Percentiles rank a stretch among this genome's conserved stretches.
These are phyloP conservation scores for Ochotona princeps DNA, from an alignment of 2,113 vertebrate species.

Conservation along the genomic window DNA sequence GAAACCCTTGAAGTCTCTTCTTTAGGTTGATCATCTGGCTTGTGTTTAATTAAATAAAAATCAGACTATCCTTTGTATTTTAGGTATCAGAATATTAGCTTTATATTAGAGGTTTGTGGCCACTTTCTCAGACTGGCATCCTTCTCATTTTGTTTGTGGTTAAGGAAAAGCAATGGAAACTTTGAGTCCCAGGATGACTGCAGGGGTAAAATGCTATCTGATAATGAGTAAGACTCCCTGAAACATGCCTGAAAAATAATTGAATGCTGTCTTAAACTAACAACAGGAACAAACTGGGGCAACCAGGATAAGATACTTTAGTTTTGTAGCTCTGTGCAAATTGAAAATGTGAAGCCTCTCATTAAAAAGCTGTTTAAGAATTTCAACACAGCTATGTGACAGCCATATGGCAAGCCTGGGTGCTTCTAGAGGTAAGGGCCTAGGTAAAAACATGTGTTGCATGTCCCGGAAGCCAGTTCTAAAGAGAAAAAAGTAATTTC, in stretches of 20 bases:
- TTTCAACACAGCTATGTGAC: not conserved
- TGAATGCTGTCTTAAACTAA: not conserved
- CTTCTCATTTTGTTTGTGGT: not conserved
- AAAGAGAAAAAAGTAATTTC: not conserved
- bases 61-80: conserved; percentile 59
- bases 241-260: not conserved
- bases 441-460: not conserved
- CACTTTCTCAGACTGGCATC: not conserved
- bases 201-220: not conserved
- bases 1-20: conserved; percentile 65
- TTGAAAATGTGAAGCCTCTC: not conserved
- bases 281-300: not conserved
- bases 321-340: not conserved
- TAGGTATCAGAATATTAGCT: conserved; percentile 45
- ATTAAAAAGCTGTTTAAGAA: not conserved
- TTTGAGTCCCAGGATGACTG: not conserved
- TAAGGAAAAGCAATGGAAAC: not conserved
- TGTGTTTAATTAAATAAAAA: conserved; percentile 80
- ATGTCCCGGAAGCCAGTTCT: not conserved
- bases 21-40: conserved; percentile 76
- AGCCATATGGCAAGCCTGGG: not conserved
- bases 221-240: not conserved
- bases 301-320: not conserved
- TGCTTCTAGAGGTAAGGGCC: not conserved
- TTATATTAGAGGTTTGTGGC: conserved; percentile 28